Evolutionary conservation across 2,113 vertebrate species (phyloP), one percentile per base, ranked within the genome.

Genomic region (Phoxinus phoxinus): DNA sequence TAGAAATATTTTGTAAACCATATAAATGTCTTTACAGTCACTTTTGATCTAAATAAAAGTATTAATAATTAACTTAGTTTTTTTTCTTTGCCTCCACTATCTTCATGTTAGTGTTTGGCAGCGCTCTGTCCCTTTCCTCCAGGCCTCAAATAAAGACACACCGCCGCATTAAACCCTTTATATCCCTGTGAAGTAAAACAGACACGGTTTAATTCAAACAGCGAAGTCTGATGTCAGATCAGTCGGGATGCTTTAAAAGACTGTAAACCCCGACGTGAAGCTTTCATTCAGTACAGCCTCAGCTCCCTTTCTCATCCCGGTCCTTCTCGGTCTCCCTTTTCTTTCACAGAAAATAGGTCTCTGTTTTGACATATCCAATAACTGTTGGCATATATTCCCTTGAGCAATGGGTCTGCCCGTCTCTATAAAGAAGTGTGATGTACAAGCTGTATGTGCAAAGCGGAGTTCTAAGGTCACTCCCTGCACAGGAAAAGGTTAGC

Each of bases 401-500:
- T 85, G 78, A 89, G 88, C 86, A 58, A 85, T 82, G 84, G 87
- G 84, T 85, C 80, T 81, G 86, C 85, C 87, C 78, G 63, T 69
- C 56, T 87, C 83, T 88, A 85, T 85, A 88, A 89, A 87, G 85
- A 89, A 84, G 58, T 89, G 84, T 81, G 85, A 88, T 90, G 88
- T 89, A 90, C 89, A 85, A 87, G 86, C 87, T 84, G 72, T 86
- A 51, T 84, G 85, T 87, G 88, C 86, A 88, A 89, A 90, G 86
- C 79, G 76, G 72, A 80, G 85, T 81, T 73, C 73, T 89, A 86
- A 86, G 88, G 89, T 88, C 90, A 89, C 83, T 84, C 81, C 83
- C 65, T 84, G 81, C 83, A 81, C 86, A 89, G 83, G 83, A 88
- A 92, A 91, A 92, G 91, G 90, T 92, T 90, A 90, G 88, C 65